Conservation (phyloP, 2,113 vertebrate species). For the Nycticorax nycticorax region DNA sequence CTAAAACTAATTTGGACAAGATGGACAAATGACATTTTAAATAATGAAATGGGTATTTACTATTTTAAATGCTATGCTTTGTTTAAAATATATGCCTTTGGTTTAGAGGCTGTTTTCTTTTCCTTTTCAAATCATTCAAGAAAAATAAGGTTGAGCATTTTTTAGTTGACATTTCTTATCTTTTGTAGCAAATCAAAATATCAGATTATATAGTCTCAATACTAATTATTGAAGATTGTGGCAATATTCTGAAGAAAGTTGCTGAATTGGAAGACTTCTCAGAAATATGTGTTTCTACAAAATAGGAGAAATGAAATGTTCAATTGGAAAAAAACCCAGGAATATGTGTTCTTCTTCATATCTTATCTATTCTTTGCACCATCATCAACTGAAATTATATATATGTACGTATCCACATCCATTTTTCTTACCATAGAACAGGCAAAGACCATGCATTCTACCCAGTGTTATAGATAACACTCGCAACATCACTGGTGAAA, state of each 20-base stretch:
- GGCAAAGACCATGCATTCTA: not conserved
- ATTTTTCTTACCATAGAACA: not conserved
- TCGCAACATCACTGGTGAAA: not conserved
- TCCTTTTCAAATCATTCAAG: not conserved
- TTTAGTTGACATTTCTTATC: not conserved
- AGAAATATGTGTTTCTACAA: not conserved
- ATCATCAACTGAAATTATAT: not conserved
- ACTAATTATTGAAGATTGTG: not conserved
- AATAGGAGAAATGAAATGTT: not conserved
- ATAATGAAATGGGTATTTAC: not conserved
- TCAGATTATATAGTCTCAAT: not conserved
- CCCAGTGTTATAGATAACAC: not conserved
- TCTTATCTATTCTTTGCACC: not conserved
- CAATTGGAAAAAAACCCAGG: not conserved
- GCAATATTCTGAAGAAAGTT: not conserved
- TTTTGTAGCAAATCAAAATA: not conserved
- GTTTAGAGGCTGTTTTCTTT: not conserved
- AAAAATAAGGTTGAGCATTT: not conserved
- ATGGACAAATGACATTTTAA: not conserved
- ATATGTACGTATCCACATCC: accelerated
- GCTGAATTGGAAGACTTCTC: not conserved
- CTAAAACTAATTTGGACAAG: not conserved
- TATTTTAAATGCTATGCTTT: not conserved
- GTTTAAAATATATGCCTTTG: not conserved
- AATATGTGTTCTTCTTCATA: not conserved